Conservation (phyloP, 1,140 invertebrate genomes). For the Pseudomyrmex pallidus region DNA sequence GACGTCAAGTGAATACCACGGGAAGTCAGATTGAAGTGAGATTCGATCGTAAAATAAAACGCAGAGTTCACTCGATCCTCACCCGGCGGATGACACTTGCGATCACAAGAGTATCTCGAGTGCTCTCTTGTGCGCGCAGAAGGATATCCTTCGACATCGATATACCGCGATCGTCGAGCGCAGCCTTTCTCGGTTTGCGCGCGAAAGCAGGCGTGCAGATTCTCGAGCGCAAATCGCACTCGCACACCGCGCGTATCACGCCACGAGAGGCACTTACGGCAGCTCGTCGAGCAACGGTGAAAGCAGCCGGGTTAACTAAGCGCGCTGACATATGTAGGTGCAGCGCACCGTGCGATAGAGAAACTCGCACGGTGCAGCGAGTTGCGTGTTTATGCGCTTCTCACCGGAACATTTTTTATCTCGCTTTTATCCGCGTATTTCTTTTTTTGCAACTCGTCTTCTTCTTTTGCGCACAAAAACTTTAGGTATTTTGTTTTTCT, state of each 20-base stretch:
- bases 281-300: slow-evolving; percentile 45
- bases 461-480: neutral
- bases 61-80: neutral
- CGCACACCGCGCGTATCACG: neutral
- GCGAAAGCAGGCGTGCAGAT: slow-evolving; percentile 13
- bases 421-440: neutral
- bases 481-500: slow-evolving; percentile 1
- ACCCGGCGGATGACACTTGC: neutral
- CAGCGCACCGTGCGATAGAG: slow-evolving; percentile 50
- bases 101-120: neutral
- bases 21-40: neutral
- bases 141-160: neutral
- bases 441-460: slow-evolving; percentile 27
- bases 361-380: slow-evolving; percentile 34
- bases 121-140: neutral
- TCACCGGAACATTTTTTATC: slow-evolving; percentile 31
- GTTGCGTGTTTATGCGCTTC: slow-evolving; percentile 42
- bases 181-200: neutral
- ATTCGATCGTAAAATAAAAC: slow-evolving; percentile 21
- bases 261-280: slow-evolving; percentile 37
- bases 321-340: slow-evolving; percentile 56
- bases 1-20: neutral
- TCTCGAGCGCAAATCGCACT: slow-evolving; percentile 13
- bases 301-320: slow-evolving; percentile 53
- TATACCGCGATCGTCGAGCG: neutral